Conservation (phyloP, 2,113 vertebrate species). For the Pituophis catenifer region DNA sequence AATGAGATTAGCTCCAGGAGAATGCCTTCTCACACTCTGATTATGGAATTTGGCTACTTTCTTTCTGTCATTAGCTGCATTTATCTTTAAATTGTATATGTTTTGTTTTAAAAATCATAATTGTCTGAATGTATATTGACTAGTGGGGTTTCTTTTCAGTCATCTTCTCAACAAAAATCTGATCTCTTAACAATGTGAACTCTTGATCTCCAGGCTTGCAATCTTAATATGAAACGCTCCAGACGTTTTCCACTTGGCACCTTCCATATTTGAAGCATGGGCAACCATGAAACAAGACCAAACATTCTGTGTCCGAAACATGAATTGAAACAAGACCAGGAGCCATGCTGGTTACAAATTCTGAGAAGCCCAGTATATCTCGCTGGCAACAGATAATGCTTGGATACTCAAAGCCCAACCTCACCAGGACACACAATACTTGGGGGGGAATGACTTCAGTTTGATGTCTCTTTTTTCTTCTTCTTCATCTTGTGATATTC, state of each 20-base stretch:
- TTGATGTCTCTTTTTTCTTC: background rate
- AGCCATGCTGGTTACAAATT: background rate
- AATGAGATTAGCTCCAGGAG: background rate
- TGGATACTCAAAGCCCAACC: background rate
- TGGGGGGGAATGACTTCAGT: background rate
- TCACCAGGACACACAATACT: background rate
- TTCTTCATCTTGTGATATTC: fast-evolving
- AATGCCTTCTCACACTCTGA: background rate
- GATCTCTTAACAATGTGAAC: background rate
- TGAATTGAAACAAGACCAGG: background rate
- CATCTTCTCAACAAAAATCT: background rate
- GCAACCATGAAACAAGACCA: background rate
- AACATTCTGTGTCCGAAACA: background rate
- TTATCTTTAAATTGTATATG: background rate
- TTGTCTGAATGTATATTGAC: background rate
- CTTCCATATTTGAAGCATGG: background rate
- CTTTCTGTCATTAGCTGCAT: background rate
- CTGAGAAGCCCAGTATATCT: background rate
- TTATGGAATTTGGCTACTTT: background rate
- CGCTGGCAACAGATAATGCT: background rate
- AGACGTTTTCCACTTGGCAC: background rate
- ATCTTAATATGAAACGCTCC: background rate
- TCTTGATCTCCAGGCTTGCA: background rate
- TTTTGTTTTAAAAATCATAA: background rate
- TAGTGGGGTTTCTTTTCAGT: background rate